Conservation (phyloP, 1,140 invertebrate species). For the Sarcophaga peregrina region DNA sequence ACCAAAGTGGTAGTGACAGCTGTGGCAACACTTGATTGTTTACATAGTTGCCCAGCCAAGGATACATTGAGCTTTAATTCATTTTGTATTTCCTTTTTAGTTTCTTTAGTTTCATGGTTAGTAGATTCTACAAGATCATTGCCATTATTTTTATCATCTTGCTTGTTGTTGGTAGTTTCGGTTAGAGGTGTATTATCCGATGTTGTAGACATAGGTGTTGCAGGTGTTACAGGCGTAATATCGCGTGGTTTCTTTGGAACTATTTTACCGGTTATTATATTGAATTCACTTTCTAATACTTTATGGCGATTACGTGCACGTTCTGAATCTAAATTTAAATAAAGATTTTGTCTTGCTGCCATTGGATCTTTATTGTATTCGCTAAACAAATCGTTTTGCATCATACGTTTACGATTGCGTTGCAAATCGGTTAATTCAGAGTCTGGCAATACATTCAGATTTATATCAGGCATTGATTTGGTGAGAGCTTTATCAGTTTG, state of each 20-base stretch:
- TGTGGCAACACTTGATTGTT: neutral
- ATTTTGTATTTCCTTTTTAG: neutral
- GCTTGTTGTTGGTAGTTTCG: neutral
- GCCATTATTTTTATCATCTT: conserved; percentile 39
- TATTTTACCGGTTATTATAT: conserved; percentile 45
- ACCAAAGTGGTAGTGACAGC: neutral
- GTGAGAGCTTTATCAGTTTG: neutral
- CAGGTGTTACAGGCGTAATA: neutral
- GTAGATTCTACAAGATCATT: conserved; percentile 6
- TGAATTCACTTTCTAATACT: conserved; percentile 54
- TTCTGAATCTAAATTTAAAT: conserved; percentile 47
- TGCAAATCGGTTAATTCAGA: conserved; percentile 54
- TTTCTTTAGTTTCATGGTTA: neutral
- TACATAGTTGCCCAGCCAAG: neutral
- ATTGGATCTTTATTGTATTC: conserved; percentile 49
- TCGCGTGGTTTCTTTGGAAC: conserved; percentile 43
- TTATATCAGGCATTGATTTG: conserved; percentile 52
- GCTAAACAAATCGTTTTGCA: conserved; percentile 54
- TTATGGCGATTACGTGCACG: conserved; percentile 48
- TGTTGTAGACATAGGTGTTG: conserved; percentile 62
- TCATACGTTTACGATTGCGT: conserved; percentile 57
- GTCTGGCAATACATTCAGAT: conserved; percentile 50
- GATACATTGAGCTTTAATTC: conserved; percentile 45
- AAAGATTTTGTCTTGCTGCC: conserved; percentile 36
- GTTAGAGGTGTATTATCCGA: conserved; percentile 52